Conservation (phyloP, 64 coral and sea anemone genomes). For the Stichodactyla helianthus region DNA sequence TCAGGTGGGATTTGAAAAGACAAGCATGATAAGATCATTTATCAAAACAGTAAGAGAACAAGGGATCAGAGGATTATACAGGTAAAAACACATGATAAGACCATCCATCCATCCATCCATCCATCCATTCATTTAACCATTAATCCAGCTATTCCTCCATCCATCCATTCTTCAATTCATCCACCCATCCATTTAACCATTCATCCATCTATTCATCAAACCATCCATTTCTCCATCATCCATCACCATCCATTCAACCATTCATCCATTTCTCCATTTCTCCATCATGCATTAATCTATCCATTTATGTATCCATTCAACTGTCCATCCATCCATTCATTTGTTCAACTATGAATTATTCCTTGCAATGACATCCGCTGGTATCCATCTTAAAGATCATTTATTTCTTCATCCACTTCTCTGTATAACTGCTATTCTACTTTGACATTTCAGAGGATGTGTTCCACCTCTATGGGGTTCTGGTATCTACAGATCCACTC, state of each 20-base stretch:
- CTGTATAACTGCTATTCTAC: neutral
- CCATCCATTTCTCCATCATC: neutral
- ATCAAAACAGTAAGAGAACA: constrained; percentile 70
- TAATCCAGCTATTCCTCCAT: too few species aligned
- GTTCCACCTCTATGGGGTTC: constrained; percentile 89
- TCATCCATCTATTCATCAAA: neutral
- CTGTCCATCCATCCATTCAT: too few species aligned
- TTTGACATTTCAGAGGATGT: constrained; percentile 55
- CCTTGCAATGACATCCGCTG: neutral
- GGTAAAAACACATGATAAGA: constrained; percentile 21
- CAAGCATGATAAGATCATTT: constrained; percentile 76
- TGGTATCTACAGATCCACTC: constrained; percentile 85
- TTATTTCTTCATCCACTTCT: neutral
- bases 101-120: too few species aligned
- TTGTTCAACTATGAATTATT: too few species aligned
- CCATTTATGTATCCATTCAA: neutral
- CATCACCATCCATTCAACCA: too few species aligned
- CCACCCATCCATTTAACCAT: neutral
- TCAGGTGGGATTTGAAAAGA: constrained; percentile 78
- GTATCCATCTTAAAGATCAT: neutral
- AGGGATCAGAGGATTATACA: constrained; percentile 85
- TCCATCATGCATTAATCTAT: too few species aligned
- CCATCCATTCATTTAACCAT: too few species aligned
- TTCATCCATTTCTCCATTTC: too few species aligned
- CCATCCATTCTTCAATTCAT: too few species aligned